Conservation (phyloP, 2,113 vertebrate species). For the Petrocephalus microphthalmus region DNA sequence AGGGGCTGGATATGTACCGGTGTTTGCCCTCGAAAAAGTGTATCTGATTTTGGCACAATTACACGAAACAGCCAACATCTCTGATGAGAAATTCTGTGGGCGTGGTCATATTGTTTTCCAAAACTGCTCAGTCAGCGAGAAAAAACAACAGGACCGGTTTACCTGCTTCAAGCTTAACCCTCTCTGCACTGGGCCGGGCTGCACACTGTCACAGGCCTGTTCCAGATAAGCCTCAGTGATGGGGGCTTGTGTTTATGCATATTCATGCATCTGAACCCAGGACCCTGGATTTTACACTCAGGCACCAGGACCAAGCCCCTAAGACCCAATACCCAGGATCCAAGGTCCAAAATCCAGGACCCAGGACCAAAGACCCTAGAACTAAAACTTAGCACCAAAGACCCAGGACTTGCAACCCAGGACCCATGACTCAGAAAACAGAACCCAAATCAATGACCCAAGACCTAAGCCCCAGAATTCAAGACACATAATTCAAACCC, state of each 20-base stretch:
- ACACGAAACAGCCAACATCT: constrained; percentile 46
- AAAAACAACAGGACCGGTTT: constrained; percentile 26
- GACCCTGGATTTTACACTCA: background rate
- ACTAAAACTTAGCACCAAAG: too few relatives aligned
- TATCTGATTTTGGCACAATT: constrained; percentile 33
- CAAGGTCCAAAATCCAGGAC: background rate
- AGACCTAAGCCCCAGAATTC: background rate
- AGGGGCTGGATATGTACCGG: background rate
- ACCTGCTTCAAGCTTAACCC: constrained; percentile 32
- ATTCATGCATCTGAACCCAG: background rate
- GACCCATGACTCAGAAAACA: background rate
- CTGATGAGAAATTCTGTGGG: constrained; percentile 44
- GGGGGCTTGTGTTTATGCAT: background rate
- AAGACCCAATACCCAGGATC: background rate
- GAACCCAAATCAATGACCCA: background rate
- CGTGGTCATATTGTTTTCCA: constrained; percentile 42
- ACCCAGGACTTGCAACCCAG: too few relatives aligned
- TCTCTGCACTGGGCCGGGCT: background rate
- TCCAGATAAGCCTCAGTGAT: background rate
- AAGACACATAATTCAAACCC: background rate
- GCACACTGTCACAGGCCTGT: too few relatives aligned
- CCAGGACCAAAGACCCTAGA: too few relatives aligned
- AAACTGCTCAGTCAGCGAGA: constrained; percentile 24
- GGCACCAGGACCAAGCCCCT: background rate
- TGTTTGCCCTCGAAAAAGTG: constrained; percentile 23